Conservation (phyloP, 2,113 vertebrate genomes). For the Pedionomus torquatus region DNA sequence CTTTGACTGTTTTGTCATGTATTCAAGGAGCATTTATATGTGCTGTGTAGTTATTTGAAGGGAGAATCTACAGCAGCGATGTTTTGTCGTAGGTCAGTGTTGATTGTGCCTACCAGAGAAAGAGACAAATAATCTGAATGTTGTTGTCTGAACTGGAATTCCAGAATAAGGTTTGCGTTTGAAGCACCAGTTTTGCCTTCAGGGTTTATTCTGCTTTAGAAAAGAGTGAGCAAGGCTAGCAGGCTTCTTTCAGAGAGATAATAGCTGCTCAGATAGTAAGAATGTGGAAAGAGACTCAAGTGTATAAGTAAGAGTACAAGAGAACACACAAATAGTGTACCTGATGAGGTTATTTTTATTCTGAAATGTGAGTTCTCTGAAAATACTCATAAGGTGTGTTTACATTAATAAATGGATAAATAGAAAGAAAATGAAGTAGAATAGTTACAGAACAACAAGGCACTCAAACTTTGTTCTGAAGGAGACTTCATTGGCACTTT, state of each 20-base stretch:
- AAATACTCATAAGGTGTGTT: background rate
- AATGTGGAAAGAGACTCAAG: background rate
- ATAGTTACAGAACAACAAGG: background rate
- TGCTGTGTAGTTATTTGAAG: background rate
- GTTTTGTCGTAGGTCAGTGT: background rate
- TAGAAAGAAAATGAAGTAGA: background rate
- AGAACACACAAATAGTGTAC: background rate
- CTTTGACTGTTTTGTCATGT: background rate
- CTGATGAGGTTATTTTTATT: background rate
- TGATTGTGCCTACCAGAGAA: background rate
- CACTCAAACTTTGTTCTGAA: background rate
- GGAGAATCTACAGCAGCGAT: background rate
- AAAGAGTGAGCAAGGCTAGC: background rate
- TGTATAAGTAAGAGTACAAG: background rate
- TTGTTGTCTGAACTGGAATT: constrained; percentile 6
- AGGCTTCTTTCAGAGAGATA: background rate
- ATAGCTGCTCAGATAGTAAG: background rate
- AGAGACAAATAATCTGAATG: background rate
- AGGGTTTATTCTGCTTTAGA: background rate
- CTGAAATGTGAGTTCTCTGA: background rate
- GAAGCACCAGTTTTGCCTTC: background rate
- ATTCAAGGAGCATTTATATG: background rate
- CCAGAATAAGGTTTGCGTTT: background rate
- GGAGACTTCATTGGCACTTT: background rate
- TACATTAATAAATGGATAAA: background rate